A percentile compares a stretch with the other conserved stretches of the same genome.
Evolutionary conservation across 2,113 vertebrate species (phyloP).

Genomic region (Bolborhynchus lineola): DNA sequence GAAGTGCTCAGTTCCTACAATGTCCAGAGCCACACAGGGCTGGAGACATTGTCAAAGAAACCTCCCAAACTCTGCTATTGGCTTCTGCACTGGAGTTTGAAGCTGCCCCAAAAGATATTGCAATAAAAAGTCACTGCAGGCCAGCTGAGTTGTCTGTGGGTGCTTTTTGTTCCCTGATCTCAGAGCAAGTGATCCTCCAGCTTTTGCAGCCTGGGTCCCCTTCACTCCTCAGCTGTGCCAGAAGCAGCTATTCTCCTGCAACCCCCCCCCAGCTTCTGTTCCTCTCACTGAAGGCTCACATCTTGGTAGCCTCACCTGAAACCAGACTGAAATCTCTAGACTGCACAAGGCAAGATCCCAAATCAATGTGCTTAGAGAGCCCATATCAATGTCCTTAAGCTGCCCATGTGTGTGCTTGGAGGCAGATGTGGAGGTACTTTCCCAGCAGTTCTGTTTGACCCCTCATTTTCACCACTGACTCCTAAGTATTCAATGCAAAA

Average conservation of each 20-base stretch:
- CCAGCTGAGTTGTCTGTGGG: neutral
- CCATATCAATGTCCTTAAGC: neutral
- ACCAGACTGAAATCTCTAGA: neutral
- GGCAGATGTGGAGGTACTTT: neutral
- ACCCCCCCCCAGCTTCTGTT: neutral
- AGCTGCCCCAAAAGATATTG: neutral
- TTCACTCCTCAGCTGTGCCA: neutral
- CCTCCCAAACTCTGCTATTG: neutral
- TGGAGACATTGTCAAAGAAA: neutral
- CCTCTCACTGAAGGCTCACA: neutral
- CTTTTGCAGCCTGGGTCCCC: fast-evolving
- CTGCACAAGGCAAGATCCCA: neutral
- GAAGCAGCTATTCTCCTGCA: neutral
- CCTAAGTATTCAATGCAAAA: fast-evolving
- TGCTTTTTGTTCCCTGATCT: neutral
- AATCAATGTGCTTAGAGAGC: neutral
- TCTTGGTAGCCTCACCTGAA: neutral
- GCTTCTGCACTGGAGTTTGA: neutral
- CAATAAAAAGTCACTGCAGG: neutral
- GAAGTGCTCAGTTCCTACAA: neutral
- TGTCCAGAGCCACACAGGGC: neutral
- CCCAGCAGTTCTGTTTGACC: neutral
- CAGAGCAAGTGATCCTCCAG: neutral
- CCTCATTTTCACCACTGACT: neutral
- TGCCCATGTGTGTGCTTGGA: neutral